Percentiles rank a stretch among this genome's conserved stretches.
These are phyloP conservation scores for Linnaemya vulpina DNA, from an alignment of 2,888 invertebrate genomes.

Conservation along the genomic window DNA sequence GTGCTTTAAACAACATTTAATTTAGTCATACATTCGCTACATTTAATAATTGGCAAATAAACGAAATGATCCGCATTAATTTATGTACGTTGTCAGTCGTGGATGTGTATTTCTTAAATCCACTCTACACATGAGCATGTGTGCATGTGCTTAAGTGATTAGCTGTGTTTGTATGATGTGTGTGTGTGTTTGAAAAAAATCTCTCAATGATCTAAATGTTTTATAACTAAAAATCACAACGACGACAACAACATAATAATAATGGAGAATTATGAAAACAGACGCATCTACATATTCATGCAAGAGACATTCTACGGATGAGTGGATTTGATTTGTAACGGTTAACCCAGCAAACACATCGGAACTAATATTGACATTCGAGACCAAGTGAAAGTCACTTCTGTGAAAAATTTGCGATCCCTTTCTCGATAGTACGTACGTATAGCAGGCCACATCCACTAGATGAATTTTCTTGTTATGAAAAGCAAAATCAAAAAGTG, in stretches of 20 bases:
- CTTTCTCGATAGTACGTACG: too few relatives aligned
- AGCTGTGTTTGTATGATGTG: not conserved
- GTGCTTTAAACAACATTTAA: not conserved
- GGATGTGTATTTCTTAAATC: not conserved
- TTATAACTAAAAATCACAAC: conserved; percentile 46
- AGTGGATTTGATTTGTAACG: too few relatives aligned
- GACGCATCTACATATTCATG: not conserved
- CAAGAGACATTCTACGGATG: conserved; percentile 1
- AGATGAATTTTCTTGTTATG: too few relatives aligned
- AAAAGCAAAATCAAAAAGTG: too few relatives aligned
- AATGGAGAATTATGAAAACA: conserved; percentile 29
- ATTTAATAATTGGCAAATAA: not conserved
- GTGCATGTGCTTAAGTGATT: not conserved
- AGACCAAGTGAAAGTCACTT: too few relatives aligned
- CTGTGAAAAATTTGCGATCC: too few relatives aligned
- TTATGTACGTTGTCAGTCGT: not conserved
- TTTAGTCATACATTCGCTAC: too few relatives aligned
- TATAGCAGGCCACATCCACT: too few relatives aligned
- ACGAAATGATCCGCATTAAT: not conserved
- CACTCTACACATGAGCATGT: not conserved
- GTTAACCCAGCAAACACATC: conserved; percentile 1
- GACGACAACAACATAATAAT: conserved; percentile 4
- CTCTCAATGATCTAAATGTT: conserved; percentile 54
- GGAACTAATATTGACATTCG: not conserved
- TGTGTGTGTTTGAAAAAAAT: conserved; percentile 14